Conservation (phyloP, 2,113 vertebrate species). For the Menidia beryllina region DNA sequence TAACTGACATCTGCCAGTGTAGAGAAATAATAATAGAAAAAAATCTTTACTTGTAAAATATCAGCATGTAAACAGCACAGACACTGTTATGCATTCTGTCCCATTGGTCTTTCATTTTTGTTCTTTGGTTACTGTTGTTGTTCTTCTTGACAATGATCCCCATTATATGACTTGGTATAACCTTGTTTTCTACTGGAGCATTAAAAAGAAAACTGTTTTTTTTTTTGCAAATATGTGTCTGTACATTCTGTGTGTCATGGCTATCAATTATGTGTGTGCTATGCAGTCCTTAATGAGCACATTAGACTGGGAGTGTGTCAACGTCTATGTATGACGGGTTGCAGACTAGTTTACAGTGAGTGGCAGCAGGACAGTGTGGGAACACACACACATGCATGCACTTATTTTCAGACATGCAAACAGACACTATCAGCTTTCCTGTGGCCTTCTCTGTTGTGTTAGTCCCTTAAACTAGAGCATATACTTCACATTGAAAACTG, state of each 20-base stretch:
- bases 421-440: conserved; percentile 49
- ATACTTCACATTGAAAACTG: conserved; percentile 6
- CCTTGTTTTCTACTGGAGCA: conserved; percentile 99
- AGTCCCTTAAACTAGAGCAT: background rate
- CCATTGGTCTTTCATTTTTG: conserved; percentile 81
- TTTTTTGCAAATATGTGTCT: conserved; percentile 93
- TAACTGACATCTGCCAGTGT: conserved; percentile 99
- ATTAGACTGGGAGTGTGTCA: conserved; percentile 92
- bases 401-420: conserved; percentile 41
- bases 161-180: conserved; percentile 99
- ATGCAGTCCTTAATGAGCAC: conserved; percentile 91
- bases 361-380: conserved; percentile 87
- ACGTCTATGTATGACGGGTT: conserved; percentile 87
- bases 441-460: conserved; percentile 40
- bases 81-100: conserved; percentile 95
- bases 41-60: conserved; percentile 96
- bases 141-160: conserved; percentile 96
- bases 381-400: conserved; percentile 42
- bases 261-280: conserved; percentile 81
- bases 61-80: conserved; percentile 99
- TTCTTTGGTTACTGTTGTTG: conserved; percentile 76
- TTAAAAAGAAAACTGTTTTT: conserved; percentile 94
- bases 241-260: conserved; percentile 72
- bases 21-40: conserved; percentile 58
- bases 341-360: conserved; percentile 86